Conservation (phyloP, 2,797 vertebrate species). For the Rhincodon typus region DNA sequence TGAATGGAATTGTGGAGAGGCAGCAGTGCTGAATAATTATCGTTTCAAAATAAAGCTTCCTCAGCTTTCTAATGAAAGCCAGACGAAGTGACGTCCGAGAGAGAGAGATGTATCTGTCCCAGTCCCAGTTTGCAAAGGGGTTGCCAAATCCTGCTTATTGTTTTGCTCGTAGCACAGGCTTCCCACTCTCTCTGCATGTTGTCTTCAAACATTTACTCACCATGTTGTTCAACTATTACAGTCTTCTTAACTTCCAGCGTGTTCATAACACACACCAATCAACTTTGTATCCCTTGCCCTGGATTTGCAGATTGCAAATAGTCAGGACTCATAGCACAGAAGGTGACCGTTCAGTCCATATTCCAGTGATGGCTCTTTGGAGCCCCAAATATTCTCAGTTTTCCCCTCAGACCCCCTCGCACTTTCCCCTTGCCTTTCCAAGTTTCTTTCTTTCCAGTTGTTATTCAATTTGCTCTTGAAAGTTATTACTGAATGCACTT, state of each 20-base stretch:
- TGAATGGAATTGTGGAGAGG: neutral
- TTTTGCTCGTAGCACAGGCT: neutral
- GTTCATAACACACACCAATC: neutral
- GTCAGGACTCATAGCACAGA: neutral
- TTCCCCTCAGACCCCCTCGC: neutral
- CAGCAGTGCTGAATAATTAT: neutral
- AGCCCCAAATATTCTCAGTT: neutral
- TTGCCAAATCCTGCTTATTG: neutral
- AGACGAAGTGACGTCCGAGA: neutral
- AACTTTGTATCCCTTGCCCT: neutral
- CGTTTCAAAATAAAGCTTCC: neutral
- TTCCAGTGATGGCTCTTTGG: neutral
- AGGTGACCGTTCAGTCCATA: neutral
- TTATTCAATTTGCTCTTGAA: neutral
- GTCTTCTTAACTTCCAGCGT: neutral
- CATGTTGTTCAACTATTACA: too few species aligned
- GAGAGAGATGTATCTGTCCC: neutral
- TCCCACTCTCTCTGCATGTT: neutral
- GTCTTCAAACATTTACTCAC: neutral
- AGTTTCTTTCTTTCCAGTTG: neutral
- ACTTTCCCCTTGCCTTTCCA: neutral
- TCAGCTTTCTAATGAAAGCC: neutral
- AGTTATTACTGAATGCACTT: neutral
- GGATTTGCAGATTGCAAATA: too few species aligned
- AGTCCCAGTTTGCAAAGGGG: neutral